These are phyloP conservation scores for Drosophila lutescens DNA, from an alignment of 2,888 invertebrate genomes.

Conservation along the genomic window DNA sequence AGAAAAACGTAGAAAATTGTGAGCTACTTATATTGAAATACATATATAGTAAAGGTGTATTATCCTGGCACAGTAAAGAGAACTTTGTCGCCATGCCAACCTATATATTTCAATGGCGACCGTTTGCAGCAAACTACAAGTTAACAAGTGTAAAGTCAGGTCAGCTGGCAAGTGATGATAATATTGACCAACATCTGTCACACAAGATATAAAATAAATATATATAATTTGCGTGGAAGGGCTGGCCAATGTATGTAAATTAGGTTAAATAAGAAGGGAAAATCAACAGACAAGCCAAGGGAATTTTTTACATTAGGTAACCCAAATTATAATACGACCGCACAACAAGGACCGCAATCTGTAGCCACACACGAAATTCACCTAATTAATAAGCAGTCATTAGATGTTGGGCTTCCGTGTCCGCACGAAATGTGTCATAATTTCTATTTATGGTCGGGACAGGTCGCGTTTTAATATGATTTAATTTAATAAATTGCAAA, in stretches of 20 bases:
- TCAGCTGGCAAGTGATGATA: neutral
- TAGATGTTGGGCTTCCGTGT: slow-evolving; percentile 61
- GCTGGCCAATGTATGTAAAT: slow-evolving; percentile 18
- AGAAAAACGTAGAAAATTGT: slow-evolving; percentile 13
- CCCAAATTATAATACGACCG: slow-evolving; percentile 42
- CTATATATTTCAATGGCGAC: no score
- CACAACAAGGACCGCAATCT: slow-evolving; percentile 60
- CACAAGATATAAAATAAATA: neutral
- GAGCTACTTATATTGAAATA: slow-evolving; percentile 4
- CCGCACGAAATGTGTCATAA: slow-evolving; percentile 76
- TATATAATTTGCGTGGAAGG: neutral
- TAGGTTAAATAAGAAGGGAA: neutral
- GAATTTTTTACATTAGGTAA: slow-evolving; percentile 7
- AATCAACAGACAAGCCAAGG: slow-evolving; percentile 45
- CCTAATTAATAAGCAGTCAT: slow-evolving; percentile 72
- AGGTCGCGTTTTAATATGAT: slow-evolving; percentile 68
- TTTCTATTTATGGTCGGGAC: slow-evolving; percentile 69
- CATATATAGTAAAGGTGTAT: slow-evolving; percentile 15
- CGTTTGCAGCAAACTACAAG: neutral
- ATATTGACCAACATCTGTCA: neutral
- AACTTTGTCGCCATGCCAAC: neutral
- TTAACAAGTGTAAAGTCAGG: neutral
- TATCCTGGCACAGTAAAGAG: neutral
- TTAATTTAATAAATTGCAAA: slow-evolving; percentile 75
- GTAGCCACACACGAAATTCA: slow-evolving; percentile 66